phyloP scores from a whole-genome alignment of 2,888 invertebrate species.

The Brachycybe producta region DNA sequence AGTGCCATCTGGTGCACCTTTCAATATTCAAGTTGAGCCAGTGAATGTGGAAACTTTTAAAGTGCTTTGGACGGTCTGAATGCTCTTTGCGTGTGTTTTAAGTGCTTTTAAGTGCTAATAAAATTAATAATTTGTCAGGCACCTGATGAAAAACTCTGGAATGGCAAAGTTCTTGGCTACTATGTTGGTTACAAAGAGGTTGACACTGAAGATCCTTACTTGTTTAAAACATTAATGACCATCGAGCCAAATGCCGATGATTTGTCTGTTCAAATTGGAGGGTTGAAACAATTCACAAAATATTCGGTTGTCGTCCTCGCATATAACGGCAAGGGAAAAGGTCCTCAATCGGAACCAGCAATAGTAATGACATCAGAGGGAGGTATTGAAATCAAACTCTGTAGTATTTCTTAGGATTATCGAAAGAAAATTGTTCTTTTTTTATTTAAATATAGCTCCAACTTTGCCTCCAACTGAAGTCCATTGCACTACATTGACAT shows the following conservation, averaged over 20 bases:
- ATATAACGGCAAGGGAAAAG: slow-evolving; percentile 31
- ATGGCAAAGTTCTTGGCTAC: slow-evolving; percentile 21
- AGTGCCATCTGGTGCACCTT: slow-evolving; percentile 34
- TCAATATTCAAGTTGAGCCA: slow-evolving; percentile 30
- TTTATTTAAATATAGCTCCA: slow-evolving; percentile 13
- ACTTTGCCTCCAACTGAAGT: slow-evolving; percentile 44
- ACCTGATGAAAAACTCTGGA: slow-evolving; percentile 4
- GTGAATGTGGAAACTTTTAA: slow-evolving; percentile 31
- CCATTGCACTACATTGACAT: slow-evolving; percentile 80
- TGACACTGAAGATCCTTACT: slow-evolving; percentile 19
- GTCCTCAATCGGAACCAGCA: slow-evolving; percentile 31
- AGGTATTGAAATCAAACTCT: slow-evolving; percentile 27
- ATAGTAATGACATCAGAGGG: slow-evolving; percentile 33
- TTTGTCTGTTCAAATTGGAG: slow-evolving; percentile 19
- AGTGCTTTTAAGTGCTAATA: no score
- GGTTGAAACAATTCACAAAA: slow-evolving; percentile 30
- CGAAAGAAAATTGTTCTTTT: no score
- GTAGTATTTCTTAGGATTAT: no score
- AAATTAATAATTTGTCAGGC: slow-evolving; percentile 4
- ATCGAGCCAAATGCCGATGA: slow-evolving; percentile 16
- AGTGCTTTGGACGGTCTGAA: slow-evolving; percentile 34
- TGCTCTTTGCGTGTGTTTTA: no score
- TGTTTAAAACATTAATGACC: slow-evolving; percentile 21
- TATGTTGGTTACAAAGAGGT: slow-evolving; percentile 22
- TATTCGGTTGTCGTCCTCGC: slow-evolving; percentile 33